A percentile compares a stretch with the other conserved stretches of the same genome.
Evolutionary conservation across 53 echinoderm and acorn worm genomes (phyloP).

Genomic region (Antedon mediterranea): DNA sequence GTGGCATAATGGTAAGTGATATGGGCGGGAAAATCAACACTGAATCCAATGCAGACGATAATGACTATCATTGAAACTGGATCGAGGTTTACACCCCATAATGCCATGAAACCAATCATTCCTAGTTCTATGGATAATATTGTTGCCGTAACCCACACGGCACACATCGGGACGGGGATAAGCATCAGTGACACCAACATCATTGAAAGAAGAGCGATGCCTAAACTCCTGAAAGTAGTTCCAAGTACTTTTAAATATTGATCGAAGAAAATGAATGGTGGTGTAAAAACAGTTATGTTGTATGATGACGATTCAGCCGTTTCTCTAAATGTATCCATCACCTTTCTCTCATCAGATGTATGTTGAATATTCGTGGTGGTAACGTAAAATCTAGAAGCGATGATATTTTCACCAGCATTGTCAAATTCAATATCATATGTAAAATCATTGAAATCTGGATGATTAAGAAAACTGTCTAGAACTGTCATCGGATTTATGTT

Average conservation of each 20-base stretch:
- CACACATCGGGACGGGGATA: conserved; percentile 33
- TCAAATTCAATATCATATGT: conserved; percentile 18
- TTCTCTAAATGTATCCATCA: conserved; percentile 14
- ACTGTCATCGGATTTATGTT: not conserved
- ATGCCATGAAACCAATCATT: conserved; percentile 46
- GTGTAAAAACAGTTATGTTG: conserved; percentile 24
- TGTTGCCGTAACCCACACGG: conserved; percentile 29
- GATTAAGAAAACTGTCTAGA: conserved; percentile 3
- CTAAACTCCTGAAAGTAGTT: conserved; percentile 34
- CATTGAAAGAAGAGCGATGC: conserved; percentile 41
- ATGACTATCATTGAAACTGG: conserved; percentile 50
- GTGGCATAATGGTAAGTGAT: conserved; percentile 49
- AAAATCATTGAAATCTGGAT: conserved; percentile 10
- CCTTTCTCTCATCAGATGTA: conserved; percentile 10
- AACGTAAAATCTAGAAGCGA: conserved; percentile 30
- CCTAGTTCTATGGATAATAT: conserved; percentile 38
- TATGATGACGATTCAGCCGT: conserved; percentile 11
- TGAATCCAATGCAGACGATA: conserved; percentile 56
- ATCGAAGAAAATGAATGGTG: conserved; percentile 31
- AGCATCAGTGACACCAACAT: conserved; percentile 25
- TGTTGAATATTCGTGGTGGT: conserved; percentile 10
- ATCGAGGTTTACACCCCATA: conserved; percentile 33
- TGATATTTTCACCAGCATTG: conserved; percentile 1
- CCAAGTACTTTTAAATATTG: conserved; percentile 29
- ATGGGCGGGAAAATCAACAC: conserved; percentile 66